phyloP scores from a whole-genome alignment of 2,888 invertebrate species.

The Acrobasis suavella region DNA sequence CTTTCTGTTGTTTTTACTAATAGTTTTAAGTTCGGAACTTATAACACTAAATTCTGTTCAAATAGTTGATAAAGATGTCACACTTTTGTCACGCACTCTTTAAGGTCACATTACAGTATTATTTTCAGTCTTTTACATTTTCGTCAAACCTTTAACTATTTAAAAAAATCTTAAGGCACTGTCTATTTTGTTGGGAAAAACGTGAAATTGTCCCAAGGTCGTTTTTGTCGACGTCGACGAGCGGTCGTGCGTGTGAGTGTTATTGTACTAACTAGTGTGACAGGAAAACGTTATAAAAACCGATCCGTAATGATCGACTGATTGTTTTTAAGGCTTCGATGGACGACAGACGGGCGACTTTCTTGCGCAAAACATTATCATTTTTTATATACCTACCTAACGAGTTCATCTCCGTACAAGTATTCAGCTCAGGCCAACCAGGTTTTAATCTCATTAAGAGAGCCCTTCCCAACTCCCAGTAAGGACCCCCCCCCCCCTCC shows the following conservation, averaged over 20 bases:
- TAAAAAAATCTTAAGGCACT: background rate
- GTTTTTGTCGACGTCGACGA: slow-evolving; percentile 22
- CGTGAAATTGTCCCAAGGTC: slow-evolving; percentile 7
- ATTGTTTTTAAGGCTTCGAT: slow-evolving; percentile 43
- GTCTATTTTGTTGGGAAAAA: background rate
- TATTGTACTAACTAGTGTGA: slow-evolving; percentile 27
- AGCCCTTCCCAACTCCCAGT: too few species aligned
- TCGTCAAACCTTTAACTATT: background rate
- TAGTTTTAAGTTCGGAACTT: too few species aligned
- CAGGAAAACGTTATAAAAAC: slow-evolving; percentile 42
- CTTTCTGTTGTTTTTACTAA: too few species aligned
- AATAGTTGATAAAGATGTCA: too few species aligned
- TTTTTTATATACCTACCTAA: too few species aligned
- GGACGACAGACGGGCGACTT: slow-evolving; percentile 39
- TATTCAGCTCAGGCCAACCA: too few species aligned
- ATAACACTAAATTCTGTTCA: too few species aligned
- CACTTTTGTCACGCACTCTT: background rate
- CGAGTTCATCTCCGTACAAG: too few species aligned
- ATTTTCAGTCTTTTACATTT: background rate
- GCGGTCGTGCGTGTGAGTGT: slow-evolving; percentile 23
- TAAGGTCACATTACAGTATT: background rate
- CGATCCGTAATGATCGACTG: slow-evolving; percentile 45
- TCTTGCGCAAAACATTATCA: slow-evolving; percentile 27
- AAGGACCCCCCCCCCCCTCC: too few species aligned
- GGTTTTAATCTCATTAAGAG: too few species aligned